Base-by-base conservation (phyloP, 2,113 vertebrate species). In the Paratilapia polleni region DNA sequence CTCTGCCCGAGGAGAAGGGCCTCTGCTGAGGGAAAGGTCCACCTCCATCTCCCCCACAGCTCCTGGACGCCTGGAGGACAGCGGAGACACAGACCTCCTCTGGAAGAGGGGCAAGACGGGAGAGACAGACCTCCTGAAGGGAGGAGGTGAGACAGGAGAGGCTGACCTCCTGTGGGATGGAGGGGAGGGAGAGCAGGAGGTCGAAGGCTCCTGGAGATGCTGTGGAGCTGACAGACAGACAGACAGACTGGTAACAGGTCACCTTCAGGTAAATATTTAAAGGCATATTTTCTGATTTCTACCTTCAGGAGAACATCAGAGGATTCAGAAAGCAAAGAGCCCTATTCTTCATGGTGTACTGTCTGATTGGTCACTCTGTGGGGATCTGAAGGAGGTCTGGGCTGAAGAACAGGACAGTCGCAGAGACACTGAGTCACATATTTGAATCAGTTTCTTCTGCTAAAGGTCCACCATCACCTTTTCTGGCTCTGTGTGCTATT, bases 1-100 rank as follows among this genome's bases (percentile, higher is more conserved):
- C 60, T 88, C 82, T 57, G 19, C 17, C 38, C 3, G 6, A n/a
- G 82, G 82, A 49, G 76, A 89, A 4, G 81, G 58, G 12, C 31
- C 84, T 52, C 38, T 43, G 41, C 34, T 80, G 47, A 61, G 19
- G 10, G 31, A 36, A 1, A 86, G 24, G 7, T 89, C 89, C 26
- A 47, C 31, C n/a, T 93, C 87, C 90, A 91, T 86, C 61, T 75
- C 58, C 6, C 54, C 70, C 77, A 6, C 5, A 22, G 31, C 84
- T 77, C 74, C 66, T 57, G 22, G 31, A 54, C 28, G 12, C 4
- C 62, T 73, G 58, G 4, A 81, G 63, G 78, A 78, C 11, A 49
- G 13, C 0, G 3, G 57, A 31, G 84, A 80, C 13, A 77, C 26
- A 7, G 73, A 68, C 20, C 31, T 87, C 80, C 54, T 77, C 41